Evolutionary conservation across 2,888 invertebrate genomes (phyloP).

Genomic region (Agonopterix heracliana): DNA sequence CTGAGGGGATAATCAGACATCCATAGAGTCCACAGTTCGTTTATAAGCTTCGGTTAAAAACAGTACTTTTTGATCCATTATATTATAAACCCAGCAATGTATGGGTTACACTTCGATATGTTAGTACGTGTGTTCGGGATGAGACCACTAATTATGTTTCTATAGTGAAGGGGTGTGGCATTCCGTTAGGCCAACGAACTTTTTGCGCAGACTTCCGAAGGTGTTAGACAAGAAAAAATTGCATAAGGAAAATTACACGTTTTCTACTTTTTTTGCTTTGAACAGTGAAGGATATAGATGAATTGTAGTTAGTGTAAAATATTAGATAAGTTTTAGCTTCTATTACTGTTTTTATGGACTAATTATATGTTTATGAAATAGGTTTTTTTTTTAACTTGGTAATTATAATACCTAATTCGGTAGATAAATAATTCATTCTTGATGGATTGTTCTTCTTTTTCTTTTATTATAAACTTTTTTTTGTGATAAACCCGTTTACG

Average conservation of each 20-base stretch:
- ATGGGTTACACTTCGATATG: conserved; percentile 34
- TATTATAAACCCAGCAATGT: conserved; percentile 28
- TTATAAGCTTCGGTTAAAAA: too few relatives aligned
- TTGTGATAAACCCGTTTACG: too few relatives aligned
- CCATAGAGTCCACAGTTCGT: too few relatives aligned
- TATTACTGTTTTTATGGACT: too few relatives aligned
- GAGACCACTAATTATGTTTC: conserved; percentile 70
- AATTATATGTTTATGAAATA: too few relatives aligned
- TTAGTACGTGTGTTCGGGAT: conserved; percentile 38
- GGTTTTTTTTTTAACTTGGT: too few relatives aligned
- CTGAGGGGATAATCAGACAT: too few relatives aligned
- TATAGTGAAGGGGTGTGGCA: conserved; percentile 62
- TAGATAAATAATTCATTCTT: too few relatives aligned
- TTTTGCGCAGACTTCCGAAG: conserved; percentile 25
- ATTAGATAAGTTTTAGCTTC: conserved; percentile 6
- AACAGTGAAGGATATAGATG: conserved; percentile 3
- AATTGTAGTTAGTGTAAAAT: neutral
- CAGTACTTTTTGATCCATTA: neutral
- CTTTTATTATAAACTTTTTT: too few relatives aligned
- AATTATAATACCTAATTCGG: too few relatives aligned
- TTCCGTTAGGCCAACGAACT: conserved; percentile 57
- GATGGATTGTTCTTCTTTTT: too few relatives aligned
- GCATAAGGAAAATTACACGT: neutral
- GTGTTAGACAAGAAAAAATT: conserved; percentile 19
- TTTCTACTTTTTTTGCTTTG: neutral